phyloP scores from a whole-genome alignment of 2,888 invertebrate genomes.

The Uloborus plumipes region DNA sequence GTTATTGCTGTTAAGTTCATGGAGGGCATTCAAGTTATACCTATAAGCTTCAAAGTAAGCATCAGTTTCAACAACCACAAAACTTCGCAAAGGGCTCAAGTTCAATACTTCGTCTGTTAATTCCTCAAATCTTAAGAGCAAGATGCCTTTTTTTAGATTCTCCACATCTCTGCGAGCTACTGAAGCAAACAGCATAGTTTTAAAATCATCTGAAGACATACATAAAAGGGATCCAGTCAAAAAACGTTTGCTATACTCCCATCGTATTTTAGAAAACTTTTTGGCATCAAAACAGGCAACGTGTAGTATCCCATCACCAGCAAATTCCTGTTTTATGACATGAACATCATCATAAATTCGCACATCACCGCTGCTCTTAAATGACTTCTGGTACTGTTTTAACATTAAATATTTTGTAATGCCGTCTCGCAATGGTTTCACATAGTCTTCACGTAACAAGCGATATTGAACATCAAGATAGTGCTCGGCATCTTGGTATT shows the following conservation, averaged over 20 bases:
- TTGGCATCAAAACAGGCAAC: conserved; percentile 52
- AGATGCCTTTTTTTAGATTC: conserved; percentile 75
- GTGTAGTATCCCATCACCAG: conserved; percentile 67
- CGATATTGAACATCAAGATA: conserved; percentile 86
- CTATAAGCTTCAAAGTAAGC: conserved; percentile 87
- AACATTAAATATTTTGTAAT: conserved; percentile 74
- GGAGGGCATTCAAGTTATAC: conserved; percentile 80
- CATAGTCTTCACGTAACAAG: conserved; percentile 84
- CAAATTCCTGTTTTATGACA: conserved; percentile 68
- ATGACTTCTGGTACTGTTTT: conserved; percentile 68
- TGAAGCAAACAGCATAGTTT: conserved; percentile 79
- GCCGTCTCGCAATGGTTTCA: conserved; percentile 80
- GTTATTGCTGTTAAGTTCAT: conserved; percentile 74
- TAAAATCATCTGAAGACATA: conserved; percentile 80
- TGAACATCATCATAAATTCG: conserved; percentile 69
- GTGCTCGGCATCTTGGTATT: conserved; percentile 78
- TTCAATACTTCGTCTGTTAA: conserved; percentile 38
- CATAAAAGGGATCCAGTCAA: conserved; percentile 82
- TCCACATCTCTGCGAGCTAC: conserved; percentile 77
- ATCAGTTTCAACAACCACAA: conserved; percentile 82
- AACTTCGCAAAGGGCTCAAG: conserved; percentile 13
- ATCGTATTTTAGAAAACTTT: conserved; percentile 67
- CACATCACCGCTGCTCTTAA: conserved; percentile 67
- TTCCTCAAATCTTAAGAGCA: conserved; percentile 68
- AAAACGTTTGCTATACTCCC: conserved; percentile 76